Percentiles rank a stretch among this genome's conserved stretches.
Evolutionary conservation across 2,888 invertebrate species (phyloP).

Genomic region (Sturmia bella): DNA sequence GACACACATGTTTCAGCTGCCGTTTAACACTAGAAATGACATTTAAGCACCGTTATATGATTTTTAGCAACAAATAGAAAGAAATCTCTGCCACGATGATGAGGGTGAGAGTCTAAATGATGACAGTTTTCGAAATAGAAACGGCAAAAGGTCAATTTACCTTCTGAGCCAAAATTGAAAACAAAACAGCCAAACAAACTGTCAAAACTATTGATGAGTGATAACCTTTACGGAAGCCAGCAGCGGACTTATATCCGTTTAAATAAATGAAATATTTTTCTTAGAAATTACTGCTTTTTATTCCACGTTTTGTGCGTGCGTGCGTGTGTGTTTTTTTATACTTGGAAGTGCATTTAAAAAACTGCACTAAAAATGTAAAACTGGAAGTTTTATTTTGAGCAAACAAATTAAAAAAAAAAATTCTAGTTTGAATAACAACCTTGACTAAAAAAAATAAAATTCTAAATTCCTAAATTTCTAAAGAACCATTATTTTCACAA

Average conservation of each 20-base stretch:
- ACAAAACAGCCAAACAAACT: conserved; percentile 57
- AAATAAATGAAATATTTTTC: conserved; percentile 2
- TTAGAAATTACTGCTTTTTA: conserved; percentile 26
- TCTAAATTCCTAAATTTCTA: not conserved
- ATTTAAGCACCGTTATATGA: conserved; percentile 48
- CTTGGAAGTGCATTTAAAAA: conserved; percentile 34
- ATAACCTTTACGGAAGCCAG: not conserved
- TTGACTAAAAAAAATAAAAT: conserved; percentile 36
- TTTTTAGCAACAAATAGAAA: conserved; percentile 5
- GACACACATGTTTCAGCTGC: conserved; percentile 66
- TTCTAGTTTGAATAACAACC: not conserved
- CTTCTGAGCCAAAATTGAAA: conserved; percentile 1
- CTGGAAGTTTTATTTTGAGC: conserved; percentile 48
- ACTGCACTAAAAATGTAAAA: conserved; percentile 60
- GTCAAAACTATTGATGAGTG: conserved; percentile 62
- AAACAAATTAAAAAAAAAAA: conserved; percentile 22
- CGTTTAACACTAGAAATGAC: conserved; percentile 60
- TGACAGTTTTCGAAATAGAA: conserved; percentile 62
- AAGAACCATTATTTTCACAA: conserved; percentile 67
- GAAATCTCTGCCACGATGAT: conserved; percentile 44
- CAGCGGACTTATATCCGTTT: no score
- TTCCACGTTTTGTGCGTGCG: not conserved
- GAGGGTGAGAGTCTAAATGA: conserved; percentile 62
- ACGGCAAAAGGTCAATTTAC: conserved; percentile 62
- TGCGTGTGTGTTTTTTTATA: not conserved